Conservation (phyloP, 2,797 vertebrate species). For the Tympanoctomys barrerae region DNA sequence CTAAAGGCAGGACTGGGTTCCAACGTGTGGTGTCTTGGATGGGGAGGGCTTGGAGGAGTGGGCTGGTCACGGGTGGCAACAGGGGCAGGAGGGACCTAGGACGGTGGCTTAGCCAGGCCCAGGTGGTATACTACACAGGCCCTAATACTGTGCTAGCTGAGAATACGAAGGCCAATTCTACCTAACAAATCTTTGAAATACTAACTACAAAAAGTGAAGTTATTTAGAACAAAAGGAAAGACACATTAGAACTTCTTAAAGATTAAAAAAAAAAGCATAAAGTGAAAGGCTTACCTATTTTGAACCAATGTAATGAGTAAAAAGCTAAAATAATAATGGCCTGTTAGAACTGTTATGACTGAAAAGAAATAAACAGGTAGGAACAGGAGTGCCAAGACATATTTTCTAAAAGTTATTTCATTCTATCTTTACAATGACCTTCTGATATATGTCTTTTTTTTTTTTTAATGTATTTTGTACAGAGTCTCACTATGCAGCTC, state of each 20-base stretch:
- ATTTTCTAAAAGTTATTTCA: conserved; percentile 42
- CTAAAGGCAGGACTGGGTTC: background rate
- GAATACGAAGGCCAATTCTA: conserved; percentile 13
- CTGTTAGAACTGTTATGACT: background rate
- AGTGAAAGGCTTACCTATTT: conserved; percentile 15
- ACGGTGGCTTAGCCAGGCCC: background rate
- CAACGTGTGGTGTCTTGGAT: background rate
- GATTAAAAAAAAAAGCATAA: background rate
- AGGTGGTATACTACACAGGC: background rate
- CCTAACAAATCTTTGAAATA: conserved; percentile 3
- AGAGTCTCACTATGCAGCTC: too few species aligned
- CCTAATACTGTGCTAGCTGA: background rate
- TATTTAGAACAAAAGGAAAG: conserved; percentile 44
- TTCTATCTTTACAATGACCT: conserved; percentile 6
- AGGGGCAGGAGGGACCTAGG: background rate
- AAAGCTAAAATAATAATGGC: conserved; percentile 19
- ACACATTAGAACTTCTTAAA: conserved; percentile 1
- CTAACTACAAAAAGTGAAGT: conserved; percentile 1
- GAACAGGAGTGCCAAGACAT: background rate
- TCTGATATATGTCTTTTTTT: background rate
- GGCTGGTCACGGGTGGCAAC: background rate
- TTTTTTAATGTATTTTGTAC: too few species aligned
- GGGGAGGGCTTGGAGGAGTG: background rate
- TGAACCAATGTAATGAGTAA: conserved; percentile 36
- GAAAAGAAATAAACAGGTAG: background rate